Conservation (phyloP, 1,140 invertebrate species). For the Vollenhovia emeryi region DNA sequence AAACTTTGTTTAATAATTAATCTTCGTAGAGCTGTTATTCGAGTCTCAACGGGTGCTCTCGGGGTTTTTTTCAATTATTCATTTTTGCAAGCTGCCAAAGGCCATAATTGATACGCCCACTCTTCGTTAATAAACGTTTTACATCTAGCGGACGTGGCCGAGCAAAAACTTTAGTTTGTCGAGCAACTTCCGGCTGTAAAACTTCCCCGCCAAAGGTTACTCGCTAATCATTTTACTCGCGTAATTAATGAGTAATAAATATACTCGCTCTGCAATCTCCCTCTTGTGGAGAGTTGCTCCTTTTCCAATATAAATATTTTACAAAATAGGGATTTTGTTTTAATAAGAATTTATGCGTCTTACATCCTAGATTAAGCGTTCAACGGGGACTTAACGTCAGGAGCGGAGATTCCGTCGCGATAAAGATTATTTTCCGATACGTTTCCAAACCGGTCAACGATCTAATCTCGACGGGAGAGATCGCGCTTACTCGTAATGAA, state of each 20-base stretch:
- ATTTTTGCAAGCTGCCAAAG: conserved; percentile 48
- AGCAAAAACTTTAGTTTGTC: conserved; percentile 29
- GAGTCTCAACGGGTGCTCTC: conserved; percentile 1
- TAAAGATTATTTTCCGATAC: background rate
- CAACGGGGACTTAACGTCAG: too few relatives aligned
- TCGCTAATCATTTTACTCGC: conserved; percentile 18
- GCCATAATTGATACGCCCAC: conserved; percentile 48
- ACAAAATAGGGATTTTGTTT: background rate
- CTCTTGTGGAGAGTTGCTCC: background rate
- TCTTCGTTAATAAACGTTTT: conserved; percentile 53
- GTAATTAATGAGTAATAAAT: conserved; percentile 43
- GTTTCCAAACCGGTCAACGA: background rate
- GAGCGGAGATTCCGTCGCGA: background rate
- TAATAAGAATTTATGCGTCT: background rate
- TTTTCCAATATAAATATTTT: background rate
- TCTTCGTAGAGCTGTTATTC: background rate
- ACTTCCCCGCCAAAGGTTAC: conserved; percentile 24
- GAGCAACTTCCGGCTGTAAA: conserved; percentile 19
- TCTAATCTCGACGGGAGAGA: background rate
- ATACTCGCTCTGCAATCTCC: background rate
- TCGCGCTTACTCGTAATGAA: background rate
- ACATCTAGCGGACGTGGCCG: background rate
- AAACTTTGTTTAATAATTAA: conserved; percentile 48
- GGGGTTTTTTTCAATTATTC: conserved; percentile 37
- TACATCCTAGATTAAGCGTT: background rate